These are phyloP conservation scores for Nysson spinosus DNA, from an alignment of 2,888 invertebrate species.

Conservation along the genomic window DNA sequence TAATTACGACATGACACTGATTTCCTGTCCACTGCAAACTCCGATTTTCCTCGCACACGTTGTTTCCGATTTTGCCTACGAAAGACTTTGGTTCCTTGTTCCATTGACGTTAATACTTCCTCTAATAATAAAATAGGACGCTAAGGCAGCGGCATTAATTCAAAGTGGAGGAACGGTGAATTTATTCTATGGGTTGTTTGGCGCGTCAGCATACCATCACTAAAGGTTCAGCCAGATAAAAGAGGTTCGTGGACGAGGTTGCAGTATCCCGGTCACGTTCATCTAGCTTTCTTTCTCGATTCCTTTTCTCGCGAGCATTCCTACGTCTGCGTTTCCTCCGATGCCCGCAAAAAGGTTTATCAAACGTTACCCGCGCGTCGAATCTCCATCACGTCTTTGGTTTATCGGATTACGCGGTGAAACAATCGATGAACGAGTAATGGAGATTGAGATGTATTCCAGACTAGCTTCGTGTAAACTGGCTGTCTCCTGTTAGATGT, in stretches of 20 bases:
- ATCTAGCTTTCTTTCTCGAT: conserved; percentile 59
- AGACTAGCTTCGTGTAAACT: background rate
- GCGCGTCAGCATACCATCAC: conserved; percentile 55
- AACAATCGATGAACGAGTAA: conserved; percentile 24
- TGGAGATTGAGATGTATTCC: conserved; percentile 1
- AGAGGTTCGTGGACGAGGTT: conserved; percentile 60
- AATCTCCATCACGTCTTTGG: conserved; percentile 1
- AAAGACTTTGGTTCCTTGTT: too few species aligned
- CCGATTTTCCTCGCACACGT: too few species aligned
- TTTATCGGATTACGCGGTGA: conserved; percentile 13
- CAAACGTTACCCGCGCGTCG: conserved; percentile 22
- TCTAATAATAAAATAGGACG: too few species aligned
- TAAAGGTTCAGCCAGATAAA: conserved; percentile 49
- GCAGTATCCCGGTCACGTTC: conserved; percentile 72
- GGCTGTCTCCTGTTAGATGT: background rate
- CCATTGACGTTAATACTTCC: too few species aligned
- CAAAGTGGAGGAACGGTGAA: conserved; percentile 59
- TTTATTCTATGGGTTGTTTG: conserved; percentile 68
- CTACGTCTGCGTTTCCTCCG: conserved; percentile 5
- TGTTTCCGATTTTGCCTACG: too few species aligned
- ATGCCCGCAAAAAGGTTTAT: conserved; percentile 23
- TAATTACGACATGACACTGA: too few species aligned
- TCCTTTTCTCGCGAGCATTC: conserved; percentile 32
- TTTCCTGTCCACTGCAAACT: too few species aligned
- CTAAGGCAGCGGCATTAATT: conserved; percentile 63